Base-by-base conservation (phyloP, 2,113 vertebrate species). In the Gavia stellata region DNA sequence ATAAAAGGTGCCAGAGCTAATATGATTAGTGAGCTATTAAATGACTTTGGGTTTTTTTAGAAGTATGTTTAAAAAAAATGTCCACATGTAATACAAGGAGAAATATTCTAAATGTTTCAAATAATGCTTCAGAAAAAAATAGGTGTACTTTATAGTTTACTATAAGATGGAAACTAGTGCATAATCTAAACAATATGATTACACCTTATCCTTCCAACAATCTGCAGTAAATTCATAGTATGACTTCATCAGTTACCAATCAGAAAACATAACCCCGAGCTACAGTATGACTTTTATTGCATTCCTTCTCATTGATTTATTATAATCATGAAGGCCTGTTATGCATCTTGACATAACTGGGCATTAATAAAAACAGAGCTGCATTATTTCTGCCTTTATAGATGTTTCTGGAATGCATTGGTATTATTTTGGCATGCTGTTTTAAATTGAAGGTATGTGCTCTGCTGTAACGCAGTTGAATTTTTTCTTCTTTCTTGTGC, bases 101-200 rank as follows among this genome's bases (percentile, higher is more conserved):
- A 70, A 93, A 74, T 79, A 82, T 18, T 73, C 42, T 45, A 90
- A 86, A 86, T 52, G 6, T 65, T 94, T 88, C 49, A 86, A 82
- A 66, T 38, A 87, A 81, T 45, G 53, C 6, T 86, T 47, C 34
- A 49, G 75, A 26, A 56, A 62, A 91, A 62, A 91, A 63, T 6
- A 75, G 13, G 24, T 42, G 16, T 38, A 29, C 40, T 95, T 87
- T 52, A 68, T n/a, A 68, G 53, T 82, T 92, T 59, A 59, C 42
- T 44, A 2, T 34, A 70, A 78, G 36, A 55, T 44, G 82, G 42
- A 88, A 96, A 92, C 50, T 40, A 73, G 68, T 63, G 26, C 40
- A 56, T 92, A 96, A 97, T 81, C 72, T 67, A 91, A 95, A 88
- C 86, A 95, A 42, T 59, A 44, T 84, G 88, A 94, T 65, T 78